Percentiles rank a stretch among this genome's conserved stretches.
These are phyloP conservation scores for Drosophila trichaetosa DNA, from an alignment of 2,888 invertebrate genomes.

Conservation along the genomic window DNA sequence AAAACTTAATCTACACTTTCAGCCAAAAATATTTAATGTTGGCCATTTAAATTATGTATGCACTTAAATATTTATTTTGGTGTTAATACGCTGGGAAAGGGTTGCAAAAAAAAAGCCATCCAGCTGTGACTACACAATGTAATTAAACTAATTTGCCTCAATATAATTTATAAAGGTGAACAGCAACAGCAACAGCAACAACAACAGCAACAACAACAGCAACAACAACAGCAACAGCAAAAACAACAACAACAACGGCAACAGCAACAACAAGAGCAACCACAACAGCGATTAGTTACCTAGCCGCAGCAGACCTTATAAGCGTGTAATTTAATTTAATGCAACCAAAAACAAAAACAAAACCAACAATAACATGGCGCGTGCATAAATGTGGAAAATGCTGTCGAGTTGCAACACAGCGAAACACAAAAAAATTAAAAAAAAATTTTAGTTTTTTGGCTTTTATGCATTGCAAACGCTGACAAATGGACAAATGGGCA, in stretches of 20 bases:
- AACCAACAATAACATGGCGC: constrained; percentile 36
- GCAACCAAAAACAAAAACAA: constrained; percentile 35
- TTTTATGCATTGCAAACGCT: constrained; percentile 46
- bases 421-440: constrained; percentile 14
- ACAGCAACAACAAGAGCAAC: constrained; percentile 21
- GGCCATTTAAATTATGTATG: constrained; percentile 6
- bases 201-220: constrained; percentile 32
- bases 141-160: constrained; percentile 71
- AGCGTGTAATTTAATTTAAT: constrained; percentile 69
- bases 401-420: constrained; percentile 49
- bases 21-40: background rate
- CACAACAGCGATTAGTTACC: constrained; percentile 45
- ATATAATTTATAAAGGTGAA: constrained; percentile 56
- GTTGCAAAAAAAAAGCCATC: constrained; percentile 13
- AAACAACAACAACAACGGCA: constrained; percentile 34
- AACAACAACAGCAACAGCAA: constrained; percentile 29
- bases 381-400: constrained; percentile 65
- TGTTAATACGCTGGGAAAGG: constrained; percentile 24
- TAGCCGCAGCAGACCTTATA: constrained; percentile 47
- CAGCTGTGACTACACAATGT: constrained; percentile 36
- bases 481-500: constrained; percentile 28
- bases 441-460: constrained; percentile 29
- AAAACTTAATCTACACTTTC: background rate
- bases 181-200: constrained; percentile 23
- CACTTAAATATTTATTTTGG: constrained; percentile 37